Conservation (phyloP, 2,113 vertebrate species). For the Tyto alba region DNA sequence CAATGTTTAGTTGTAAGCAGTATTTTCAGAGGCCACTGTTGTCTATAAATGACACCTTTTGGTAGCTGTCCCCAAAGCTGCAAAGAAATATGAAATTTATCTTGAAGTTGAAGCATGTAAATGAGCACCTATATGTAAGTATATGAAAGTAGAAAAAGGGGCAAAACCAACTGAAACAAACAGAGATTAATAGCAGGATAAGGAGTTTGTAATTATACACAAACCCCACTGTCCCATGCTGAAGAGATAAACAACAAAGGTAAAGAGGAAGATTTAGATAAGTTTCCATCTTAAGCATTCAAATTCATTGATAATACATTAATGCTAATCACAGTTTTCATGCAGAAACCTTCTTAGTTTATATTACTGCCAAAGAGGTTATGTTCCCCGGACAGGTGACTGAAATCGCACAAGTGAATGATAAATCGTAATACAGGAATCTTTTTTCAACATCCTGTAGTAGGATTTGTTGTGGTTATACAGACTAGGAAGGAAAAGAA, state of each 20-base stretch:
- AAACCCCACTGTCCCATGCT: not conserved
- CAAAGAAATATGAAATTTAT: not conserved
- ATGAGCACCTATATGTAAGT: not conserved
- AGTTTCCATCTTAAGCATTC: not conserved
- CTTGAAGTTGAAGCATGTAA: not conserved
- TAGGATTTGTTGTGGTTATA: not conserved
- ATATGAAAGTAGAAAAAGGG: not conserved
- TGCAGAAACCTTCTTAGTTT: not conserved
- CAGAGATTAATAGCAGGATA: not conserved
- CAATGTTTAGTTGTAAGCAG: not conserved
- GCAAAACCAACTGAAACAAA: not conserved
- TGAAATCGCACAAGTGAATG: not conserved
- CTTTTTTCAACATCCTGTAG: not conserved
- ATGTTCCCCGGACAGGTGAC: rapidly evolving
- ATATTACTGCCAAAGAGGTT: not conserved
- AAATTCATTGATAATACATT: not conserved
- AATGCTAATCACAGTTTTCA: not conserved
- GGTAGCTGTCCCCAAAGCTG: not conserved
- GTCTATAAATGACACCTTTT: not conserved
- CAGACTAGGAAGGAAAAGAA: not conserved
- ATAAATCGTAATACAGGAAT: not conserved
- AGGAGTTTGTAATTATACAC: not conserved
- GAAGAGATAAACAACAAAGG: not conserved
- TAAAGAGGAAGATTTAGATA: not conserved
- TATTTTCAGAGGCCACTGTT: not conserved